A percentile compares a stretch with the other conserved stretches of the same genome.
phyloP scores from a whole-genome alignment of 2,797 vertebrate genomes.

The Molossus alvarezi region DNA sequence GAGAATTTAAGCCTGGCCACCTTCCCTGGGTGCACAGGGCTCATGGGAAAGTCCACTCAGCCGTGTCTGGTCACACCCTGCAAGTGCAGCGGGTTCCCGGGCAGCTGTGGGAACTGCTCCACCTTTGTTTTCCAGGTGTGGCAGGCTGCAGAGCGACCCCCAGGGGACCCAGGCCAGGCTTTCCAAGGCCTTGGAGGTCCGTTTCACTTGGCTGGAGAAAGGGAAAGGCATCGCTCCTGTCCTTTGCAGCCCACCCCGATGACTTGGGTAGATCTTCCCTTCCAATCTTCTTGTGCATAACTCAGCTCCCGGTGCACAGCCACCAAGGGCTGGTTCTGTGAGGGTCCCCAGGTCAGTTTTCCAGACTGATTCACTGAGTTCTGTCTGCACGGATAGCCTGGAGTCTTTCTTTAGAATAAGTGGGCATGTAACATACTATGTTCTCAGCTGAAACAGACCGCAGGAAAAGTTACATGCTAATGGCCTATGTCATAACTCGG shows the following conservation, averaged over 20 bases:
- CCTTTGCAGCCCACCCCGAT: not conserved
- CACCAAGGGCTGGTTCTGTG: not conserved
- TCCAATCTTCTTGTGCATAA: not conserved
- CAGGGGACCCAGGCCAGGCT: not conserved
- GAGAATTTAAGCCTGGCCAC: not conserved
- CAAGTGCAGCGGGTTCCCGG: not conserved
- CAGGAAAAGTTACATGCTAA: not conserved
- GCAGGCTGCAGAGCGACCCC: not conserved
- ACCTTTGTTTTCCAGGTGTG: not conserved
- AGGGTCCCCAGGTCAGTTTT: not conserved
- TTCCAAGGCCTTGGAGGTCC: not conserved
- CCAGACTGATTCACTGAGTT: not conserved
- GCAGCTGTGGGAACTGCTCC: not conserved
- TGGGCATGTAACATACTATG: not conserved
- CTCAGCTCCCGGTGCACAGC: accelerated
- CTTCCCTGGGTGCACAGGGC: not conserved
- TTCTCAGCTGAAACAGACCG: not conserved
- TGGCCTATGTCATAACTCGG: not conserved
- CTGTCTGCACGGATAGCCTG: not conserved
- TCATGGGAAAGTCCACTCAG: constrained; percentile 23
- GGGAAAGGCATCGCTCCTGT: not conserved
- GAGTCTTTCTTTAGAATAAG: not conserved
- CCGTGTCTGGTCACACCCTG: not conserved
- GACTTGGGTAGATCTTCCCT: not conserved
- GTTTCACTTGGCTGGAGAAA: not conserved